phyloP scores from a whole-genome alignment of 2,113 vertebrate genomes.

The Seriola rivoliana region DNA sequence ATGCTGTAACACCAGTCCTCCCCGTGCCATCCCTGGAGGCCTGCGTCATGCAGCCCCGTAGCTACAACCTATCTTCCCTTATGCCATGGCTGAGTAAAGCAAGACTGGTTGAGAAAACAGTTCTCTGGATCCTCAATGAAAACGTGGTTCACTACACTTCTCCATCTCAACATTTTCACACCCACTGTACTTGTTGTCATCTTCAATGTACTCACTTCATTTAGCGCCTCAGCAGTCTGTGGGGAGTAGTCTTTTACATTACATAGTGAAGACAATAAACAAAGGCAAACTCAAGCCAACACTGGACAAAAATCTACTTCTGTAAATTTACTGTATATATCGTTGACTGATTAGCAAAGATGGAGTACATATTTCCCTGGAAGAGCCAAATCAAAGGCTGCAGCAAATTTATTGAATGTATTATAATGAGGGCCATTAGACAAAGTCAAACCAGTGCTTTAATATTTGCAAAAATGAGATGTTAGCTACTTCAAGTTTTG shows the following conservation, averaged over 20 bases:
- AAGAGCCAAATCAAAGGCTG: not conserved
- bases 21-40: slow-evolving; percentile 47
- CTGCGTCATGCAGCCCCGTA: slow-evolving; percentile 30
- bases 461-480: not conserved
- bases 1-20: slow-evolving; percentile 37
- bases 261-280: not conserved
- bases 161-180: slow-evolving; percentile 27
- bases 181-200: slow-evolving; percentile 9
- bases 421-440: not conserved
- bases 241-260: slow-evolving; percentile 14
- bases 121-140: slow-evolving; percentile 45
- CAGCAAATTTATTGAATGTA: not conserved
- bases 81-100: slow-evolving; percentile 64
- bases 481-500: not conserved
- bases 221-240: slow-evolving; percentile 3
- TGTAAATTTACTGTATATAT: not conserved
- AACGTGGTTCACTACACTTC: not conserved
- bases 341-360: not conserved
- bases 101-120: slow-evolving; percentile 3
- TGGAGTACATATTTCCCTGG: not conserved
- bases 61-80: slow-evolving; percentile 35
- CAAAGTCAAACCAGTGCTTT: not conserved
- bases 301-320: not conserved
- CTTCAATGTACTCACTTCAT: slow-evolving; percentile 31
- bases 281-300: slow-evolving; percentile 5